Base-by-base conservation (phyloP, 2,888 invertebrate genomes). In the Limnephilus rhombicus region DNA sequence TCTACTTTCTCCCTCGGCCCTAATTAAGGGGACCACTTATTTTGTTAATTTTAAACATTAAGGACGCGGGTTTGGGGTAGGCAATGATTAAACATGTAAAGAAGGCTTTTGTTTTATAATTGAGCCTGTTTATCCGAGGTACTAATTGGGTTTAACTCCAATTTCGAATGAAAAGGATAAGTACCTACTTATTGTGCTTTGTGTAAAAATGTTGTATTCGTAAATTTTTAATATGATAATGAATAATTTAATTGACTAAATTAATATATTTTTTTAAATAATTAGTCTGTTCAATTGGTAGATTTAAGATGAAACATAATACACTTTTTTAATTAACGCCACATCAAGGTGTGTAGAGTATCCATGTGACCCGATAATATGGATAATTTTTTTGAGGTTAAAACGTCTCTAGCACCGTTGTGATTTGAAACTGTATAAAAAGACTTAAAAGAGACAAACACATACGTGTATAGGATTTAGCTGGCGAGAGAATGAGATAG, bases 81-180 rank as follows among this genome's bases (percentile, higher is more conserved):
- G 49, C 24, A 68, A 93, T 91, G 91, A 93, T 93, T 93, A 93
- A 93, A 92, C 91, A 89, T 92, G 85, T 91, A 93, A 93, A 91
- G 92, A 92, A 93, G 90, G 93, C 92, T 92, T 93, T 92, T 92
- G 93, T 93, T 93, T 93, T 93, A 93, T 93, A 93, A 93, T 93
- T 92, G 91, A 93, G 93, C 92, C 89, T 92, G 93, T 93, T 93
- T 92, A 93, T 93, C 90, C 93, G 91, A 68, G 68, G 68, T n/a
- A 91, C 92, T 91, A 92, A 93, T 92, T 92, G 92, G 91, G 92
- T 89, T 90, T 89, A 90, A 89, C 53, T 90, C 90, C 91, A 31
- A 41, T 87, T 88, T 15, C 12, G 68, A 85, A 68, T 68, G 87
- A 68, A 53, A 53, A 34, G 83, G 90, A 41, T 85, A 31, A 34